Evolutionary conservation across 2,797 vertebrate species (phyloP).

Genomic region (Oreochromis grahami): DNA sequence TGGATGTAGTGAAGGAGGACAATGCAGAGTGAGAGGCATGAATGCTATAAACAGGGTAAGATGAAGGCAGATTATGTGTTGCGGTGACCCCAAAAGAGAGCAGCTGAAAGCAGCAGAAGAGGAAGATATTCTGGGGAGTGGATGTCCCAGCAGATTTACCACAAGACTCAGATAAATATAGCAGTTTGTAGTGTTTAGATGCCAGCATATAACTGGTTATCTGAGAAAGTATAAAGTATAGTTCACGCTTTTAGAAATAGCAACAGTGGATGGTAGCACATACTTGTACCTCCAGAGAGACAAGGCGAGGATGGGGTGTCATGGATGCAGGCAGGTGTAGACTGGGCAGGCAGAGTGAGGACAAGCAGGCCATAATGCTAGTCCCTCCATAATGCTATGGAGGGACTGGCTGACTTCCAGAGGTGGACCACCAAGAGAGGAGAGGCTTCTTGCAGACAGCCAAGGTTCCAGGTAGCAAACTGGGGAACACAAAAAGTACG

Average conservation of each 20-base stretch:
- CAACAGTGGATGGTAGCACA: background rate
- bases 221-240: background rate
- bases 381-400: background rate
- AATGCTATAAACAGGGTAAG: background rate
- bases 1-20: background rate
- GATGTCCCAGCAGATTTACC: background rate
- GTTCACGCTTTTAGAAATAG: background rate
- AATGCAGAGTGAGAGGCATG: background rate
- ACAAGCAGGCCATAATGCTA: background rate
- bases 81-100: background rate
- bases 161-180: background rate
- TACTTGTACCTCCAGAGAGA: background rate
- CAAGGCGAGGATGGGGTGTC: background rate
- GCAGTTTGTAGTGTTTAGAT: background rate
- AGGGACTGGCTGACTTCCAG: background rate
- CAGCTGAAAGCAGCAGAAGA: background rate
- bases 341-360: background rate
- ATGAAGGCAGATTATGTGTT: background rate
- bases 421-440: background rate
- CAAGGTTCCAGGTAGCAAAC: background rate
- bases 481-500: fast-evolving
- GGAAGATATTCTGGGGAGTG: background rate
- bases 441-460: background rate
- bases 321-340: background rate
- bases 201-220: background rate